Evolutionary conservation across 2,113 vertebrate genomes (phyloP).

Genomic region (Bungarus multicinctus): DNA sequence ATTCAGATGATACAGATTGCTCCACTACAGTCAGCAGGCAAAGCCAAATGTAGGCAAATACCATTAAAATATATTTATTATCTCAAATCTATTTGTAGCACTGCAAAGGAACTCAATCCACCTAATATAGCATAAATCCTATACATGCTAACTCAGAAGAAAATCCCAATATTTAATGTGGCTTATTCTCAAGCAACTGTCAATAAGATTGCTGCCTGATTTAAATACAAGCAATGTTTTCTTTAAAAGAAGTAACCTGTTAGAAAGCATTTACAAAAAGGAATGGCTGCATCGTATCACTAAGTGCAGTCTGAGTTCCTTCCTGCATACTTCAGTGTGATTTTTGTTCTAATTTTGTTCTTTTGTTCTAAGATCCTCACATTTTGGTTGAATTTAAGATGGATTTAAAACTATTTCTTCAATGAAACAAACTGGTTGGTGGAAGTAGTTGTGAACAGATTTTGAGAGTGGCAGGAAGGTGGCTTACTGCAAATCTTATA

Average conservation of each 20-base stretch:
- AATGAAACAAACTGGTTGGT: background rate
- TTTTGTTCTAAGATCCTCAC: background rate
- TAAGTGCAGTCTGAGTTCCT: background rate
- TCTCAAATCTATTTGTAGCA: constrained; percentile 20
- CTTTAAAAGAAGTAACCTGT: constrained; percentile 23
- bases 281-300: background rate
- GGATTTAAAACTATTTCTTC: background rate
- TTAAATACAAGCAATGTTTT: constrained; percentile 27
- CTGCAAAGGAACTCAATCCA: constrained; percentile 21
- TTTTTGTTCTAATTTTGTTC: background rate
- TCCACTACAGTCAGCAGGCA: background rate
- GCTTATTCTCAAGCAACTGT: background rate
- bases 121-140: background rate
- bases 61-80: constrained; percentile 36
- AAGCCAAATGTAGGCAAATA: background rate
- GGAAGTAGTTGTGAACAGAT: background rate
- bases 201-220: background rate
- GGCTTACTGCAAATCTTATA: background rate
- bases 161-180: background rate
- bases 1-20: background rate
- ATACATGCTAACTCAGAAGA: background rate
- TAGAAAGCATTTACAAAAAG: background rate
- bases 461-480: background rate
- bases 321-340: background rate
- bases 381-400: background rate